These are phyloP conservation scores for Trissoscelio sp. DNA, from an alignment of 2,888 invertebrate genomes.

Conservation along the genomic window DNA sequence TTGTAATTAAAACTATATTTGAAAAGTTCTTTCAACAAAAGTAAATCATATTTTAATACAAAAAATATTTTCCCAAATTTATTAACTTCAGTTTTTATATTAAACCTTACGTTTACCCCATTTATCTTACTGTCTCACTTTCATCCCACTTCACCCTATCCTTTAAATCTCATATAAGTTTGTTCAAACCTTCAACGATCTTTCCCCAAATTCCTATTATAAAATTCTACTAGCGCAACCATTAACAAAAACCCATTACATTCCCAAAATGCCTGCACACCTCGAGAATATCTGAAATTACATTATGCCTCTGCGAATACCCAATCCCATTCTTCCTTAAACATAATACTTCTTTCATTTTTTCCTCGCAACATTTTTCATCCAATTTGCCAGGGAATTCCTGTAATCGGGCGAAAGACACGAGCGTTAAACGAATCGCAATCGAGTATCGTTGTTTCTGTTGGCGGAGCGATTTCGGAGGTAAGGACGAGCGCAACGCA, in stretches of 20 bases:
- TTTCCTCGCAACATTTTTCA: background rate
- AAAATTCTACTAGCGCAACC: no score
- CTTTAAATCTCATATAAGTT: no score
- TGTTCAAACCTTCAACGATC: no score
- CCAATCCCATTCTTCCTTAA: background rate
- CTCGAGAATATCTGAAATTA: background rate
- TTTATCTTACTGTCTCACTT: no score
- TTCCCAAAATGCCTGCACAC: background rate
- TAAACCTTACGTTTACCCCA: no score
- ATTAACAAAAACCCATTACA: background rate
- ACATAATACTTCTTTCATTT: background rate
- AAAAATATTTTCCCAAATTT: no score
- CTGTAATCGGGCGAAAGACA: slow-evolving; percentile 12
- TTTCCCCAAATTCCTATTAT: no score
- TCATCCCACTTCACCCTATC: no score
- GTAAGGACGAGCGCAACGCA: slow-evolving; percentile 51
- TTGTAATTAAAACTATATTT: no score
- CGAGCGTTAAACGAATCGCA: slow-evolving; percentile 25
- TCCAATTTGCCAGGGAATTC: slow-evolving; percentile 22
- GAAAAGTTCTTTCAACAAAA: no score
- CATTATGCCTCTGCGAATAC: background rate
- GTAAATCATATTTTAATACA: no score
- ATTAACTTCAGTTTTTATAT: no score
- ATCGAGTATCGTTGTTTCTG: slow-evolving; percentile 29
- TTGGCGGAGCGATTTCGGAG: slow-evolving; percentile 28